Conservation (phyloP, 2,113 vertebrate species). For the Periophthalmus modestus region DNA sequence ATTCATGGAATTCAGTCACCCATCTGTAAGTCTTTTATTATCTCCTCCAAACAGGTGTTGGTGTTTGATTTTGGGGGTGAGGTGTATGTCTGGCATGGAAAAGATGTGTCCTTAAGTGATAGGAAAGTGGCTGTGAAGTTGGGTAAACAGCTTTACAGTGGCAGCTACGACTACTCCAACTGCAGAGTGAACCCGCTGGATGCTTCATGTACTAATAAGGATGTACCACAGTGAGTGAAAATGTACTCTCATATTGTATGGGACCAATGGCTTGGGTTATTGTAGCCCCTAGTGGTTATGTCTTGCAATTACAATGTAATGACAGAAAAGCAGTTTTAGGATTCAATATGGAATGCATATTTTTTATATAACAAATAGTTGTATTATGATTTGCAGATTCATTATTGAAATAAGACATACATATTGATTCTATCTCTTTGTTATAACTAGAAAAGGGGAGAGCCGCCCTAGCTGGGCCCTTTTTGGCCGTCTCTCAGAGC, state of each 20-base stretch:
- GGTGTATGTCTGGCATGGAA: slow-evolving; percentile 82
- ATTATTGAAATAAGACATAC: neutral
- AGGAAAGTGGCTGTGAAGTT: slow-evolving; percentile 80
- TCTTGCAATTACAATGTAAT: slow-evolving; percentile 13
- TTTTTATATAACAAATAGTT: neutral
- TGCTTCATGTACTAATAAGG: slow-evolving; percentile 60
- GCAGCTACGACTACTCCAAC: slow-evolving; percentile 77
- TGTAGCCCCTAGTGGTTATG: slow-evolving; percentile 42
- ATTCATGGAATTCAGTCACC: slow-evolving; percentile 1
- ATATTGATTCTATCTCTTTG: neutral
- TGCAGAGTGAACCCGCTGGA: slow-evolving; percentile 79
- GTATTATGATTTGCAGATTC: neutral
- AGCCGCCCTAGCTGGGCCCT: slow-evolving; percentile 78
- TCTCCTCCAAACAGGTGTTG: slow-evolving; percentile 65
- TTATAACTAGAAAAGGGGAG: slow-evolving; percentile 69
- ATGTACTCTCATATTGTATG: neutral
- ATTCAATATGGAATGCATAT: too few relatives aligned
- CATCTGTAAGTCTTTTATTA: neutral
- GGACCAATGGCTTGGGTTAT: slow-evolving; percentile 16
- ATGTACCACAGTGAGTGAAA: slow-evolving; percentile 71
- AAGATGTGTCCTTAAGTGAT: slow-evolving; percentile 78
- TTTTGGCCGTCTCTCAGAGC: slow-evolving; percentile 80
- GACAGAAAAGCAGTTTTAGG: neutral
- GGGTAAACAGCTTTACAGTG: slow-evolving; percentile 78
- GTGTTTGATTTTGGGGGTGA: slow-evolving; percentile 84